These are phyloP conservation scores for Vulpes ferrilata DNA, from an alignment of 2,113 vertebrate species.

Conservation along the genomic window DNA sequence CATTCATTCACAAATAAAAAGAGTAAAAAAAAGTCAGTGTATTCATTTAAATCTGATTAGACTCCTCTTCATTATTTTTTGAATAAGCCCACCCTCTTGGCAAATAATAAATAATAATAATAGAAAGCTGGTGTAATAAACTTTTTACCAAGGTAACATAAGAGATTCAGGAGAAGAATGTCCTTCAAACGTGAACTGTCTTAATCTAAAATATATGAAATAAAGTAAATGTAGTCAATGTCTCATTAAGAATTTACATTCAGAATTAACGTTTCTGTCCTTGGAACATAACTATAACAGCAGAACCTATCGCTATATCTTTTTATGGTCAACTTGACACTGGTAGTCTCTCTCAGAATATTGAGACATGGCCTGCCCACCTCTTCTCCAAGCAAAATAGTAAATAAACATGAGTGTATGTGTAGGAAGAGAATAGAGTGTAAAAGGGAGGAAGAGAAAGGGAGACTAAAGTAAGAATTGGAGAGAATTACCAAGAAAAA, in stretches of 20 bases:
- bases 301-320: constrained; percentile 38
- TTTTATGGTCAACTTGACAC: constrained; percentile 53
- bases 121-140: background rate
- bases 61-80: background rate
- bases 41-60: background rate
- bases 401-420: background rate
- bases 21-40: background rate
- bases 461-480: background rate
- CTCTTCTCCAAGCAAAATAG: background rate
- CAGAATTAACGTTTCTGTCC: constrained; percentile 66
- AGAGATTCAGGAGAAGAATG: background rate
- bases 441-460: background rate
- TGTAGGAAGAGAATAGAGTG: background rate
- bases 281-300: constrained; percentile 60
- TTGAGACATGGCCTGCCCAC: background rate
- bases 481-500: background rate
- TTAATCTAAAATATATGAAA: constrained; percentile 43
- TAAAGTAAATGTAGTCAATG: background rate
- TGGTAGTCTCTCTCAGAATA: constrained; percentile 47
- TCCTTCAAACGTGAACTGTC: constrained; percentile 49
- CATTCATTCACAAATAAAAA: background rate
- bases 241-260: constrained; percentile 54
- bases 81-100: background rate
- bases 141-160: background rate
- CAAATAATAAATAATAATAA: background rate